A percentile compares a stretch with the other conserved stretches of the same genome.
Evolutionary conservation across 2,797 vertebrate species (phyloP).

Genomic region (Poeciliopsis paucimaculata): DNA sequence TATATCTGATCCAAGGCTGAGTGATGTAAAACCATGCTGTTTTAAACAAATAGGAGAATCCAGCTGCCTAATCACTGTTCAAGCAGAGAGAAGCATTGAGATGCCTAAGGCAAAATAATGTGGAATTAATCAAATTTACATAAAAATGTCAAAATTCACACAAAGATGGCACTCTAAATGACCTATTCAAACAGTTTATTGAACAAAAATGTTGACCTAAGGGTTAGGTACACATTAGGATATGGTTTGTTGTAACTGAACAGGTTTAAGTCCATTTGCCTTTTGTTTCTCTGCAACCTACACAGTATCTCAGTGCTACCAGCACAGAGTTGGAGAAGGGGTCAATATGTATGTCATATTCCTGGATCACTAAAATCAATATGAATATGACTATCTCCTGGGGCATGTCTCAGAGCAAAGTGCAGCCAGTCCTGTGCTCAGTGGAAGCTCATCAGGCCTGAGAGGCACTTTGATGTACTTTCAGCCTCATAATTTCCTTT

Average conservation of each 20-base stretch:
- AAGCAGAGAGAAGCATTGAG: too few relatives aligned
- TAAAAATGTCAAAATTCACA: too few relatives aligned
- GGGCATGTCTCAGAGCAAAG: conserved; percentile 54
- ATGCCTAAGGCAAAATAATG: too few relatives aligned
- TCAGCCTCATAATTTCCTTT: conserved; percentile 5
- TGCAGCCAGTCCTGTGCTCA: conserved; percentile 34
- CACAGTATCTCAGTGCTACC: conserved; percentile 57
- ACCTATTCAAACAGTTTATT: too few relatives aligned
- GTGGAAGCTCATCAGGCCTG: conserved; percentile 22
- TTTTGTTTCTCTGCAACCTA: conserved; percentile 42
- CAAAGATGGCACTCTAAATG: too few relatives aligned
- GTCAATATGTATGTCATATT: conserved; percentile 53
- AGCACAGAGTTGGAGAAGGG: conserved; percentile 28
- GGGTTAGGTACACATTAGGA: background rate
- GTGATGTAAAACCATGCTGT: too few relatives aligned
- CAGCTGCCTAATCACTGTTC: too few relatives aligned
- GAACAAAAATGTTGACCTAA: too few relatives aligned
- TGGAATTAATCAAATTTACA: too few relatives aligned
- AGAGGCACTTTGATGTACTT: conserved; percentile 21
- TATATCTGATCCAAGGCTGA: too few relatives aligned
- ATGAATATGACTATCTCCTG: conserved; percentile 44
- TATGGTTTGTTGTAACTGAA: background rate
- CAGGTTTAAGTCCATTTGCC: background rate
- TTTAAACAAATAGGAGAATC: too few relatives aligned
- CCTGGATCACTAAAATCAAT: conserved; percentile 69